Conservation (phyloP, 2,797 vertebrate species). For the Siniperca obscura region DNA sequence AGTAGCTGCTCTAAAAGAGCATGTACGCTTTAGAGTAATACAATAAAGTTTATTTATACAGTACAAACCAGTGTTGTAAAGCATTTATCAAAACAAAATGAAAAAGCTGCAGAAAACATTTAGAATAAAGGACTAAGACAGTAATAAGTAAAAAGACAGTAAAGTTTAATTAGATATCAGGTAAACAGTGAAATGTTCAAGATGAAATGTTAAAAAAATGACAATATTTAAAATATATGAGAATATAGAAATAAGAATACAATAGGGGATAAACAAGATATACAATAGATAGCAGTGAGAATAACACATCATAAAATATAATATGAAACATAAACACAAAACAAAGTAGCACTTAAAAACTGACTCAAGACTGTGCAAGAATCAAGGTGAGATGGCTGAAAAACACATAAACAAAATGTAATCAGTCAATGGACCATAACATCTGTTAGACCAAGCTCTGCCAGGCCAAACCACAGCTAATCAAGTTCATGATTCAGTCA, state of each 20-base stretch:
- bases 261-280: not conserved
- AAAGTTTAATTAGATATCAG: too few relatives aligned
- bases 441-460: not conserved
- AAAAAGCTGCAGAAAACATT: not conserved
- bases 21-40: not conserved
- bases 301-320: not conserved
- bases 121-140: not conserved
- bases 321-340: not conserved
- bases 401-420: not conserved
- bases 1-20: not conserved
- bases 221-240: not conserved
- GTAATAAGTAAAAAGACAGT: not conserved
- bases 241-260: not conserved
- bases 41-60: not conserved
- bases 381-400: not conserved
- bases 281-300: not conserved
- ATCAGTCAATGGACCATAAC: not conserved
- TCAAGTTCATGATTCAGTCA: slow-evolving; percentile 11
- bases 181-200: not conserved
- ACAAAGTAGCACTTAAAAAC: not conserved
- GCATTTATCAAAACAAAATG: not conserved
- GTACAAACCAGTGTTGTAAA: not conserved
- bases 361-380: not conserved
- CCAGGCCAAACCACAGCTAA: not conserved
- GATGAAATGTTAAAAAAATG: not conserved